Conservation (phyloP, 2,797 vertebrate species). For the Sorex maritimensis region DNA sequence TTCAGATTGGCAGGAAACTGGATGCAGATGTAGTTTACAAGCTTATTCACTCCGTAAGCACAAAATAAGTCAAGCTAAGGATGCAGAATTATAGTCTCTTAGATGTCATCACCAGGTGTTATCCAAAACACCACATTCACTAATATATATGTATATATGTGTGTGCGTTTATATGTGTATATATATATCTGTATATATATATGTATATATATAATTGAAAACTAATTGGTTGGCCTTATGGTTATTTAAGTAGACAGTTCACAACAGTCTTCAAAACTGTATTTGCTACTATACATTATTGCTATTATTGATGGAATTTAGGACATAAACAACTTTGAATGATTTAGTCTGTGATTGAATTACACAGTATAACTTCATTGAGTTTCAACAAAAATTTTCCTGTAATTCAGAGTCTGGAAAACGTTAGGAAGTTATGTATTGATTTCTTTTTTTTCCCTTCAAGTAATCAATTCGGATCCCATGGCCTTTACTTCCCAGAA, state of each 20-base stretch:
- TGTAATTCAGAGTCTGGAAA: slow-evolving; percentile 56
- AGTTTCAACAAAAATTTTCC: slow-evolving; percentile 67
- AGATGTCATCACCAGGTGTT: slow-evolving; percentile 76
- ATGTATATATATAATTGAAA: neutral
- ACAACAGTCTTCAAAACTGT: slow-evolving; percentile 69
- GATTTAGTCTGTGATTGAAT: slow-evolving; percentile 73
- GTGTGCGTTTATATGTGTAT: too few species aligned
- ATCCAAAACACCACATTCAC: slow-evolving; percentile 47
- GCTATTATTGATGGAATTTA: slow-evolving; percentile 70
- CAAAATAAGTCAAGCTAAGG: slow-evolving; percentile 59
- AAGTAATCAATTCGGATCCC: slow-evolving; percentile 76
- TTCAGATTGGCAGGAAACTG: slow-evolving; percentile 75
- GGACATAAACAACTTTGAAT: slow-evolving; percentile 46
- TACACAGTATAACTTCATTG: slow-evolving; percentile 56
- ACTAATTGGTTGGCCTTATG: slow-evolving; percentile 67
- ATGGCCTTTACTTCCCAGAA: slow-evolving; percentile 61
- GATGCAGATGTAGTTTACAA: slow-evolving; percentile 75
- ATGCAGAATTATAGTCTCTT: slow-evolving; percentile 62
- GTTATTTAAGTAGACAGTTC: slow-evolving; percentile 58
- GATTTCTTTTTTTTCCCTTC: slow-evolving; percentile 66
- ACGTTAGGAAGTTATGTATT: slow-evolving; percentile 72
- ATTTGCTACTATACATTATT: slow-evolving; percentile 70
- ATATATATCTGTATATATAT: neutral
- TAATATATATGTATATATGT: neutral
- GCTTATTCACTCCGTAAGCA: slow-evolving; percentile 75